Evolutionary conservation across 2,113 vertebrate genomes (phyloP).

Genomic region (Vulpes lagopus): DNA sequence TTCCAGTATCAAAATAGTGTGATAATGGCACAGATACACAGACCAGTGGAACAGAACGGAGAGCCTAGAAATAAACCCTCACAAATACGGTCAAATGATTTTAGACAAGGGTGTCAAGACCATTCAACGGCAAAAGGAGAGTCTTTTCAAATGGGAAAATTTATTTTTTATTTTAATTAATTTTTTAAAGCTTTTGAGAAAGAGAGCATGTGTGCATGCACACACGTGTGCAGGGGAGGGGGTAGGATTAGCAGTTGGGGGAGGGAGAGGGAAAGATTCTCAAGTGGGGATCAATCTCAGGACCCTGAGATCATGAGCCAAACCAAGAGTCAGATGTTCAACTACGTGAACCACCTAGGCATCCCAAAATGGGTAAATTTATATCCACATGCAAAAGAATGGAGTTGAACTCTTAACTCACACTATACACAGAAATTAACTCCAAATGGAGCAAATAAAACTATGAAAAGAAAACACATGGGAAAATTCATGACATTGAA

Average conservation of each 20-base stretch:
- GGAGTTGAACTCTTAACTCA: not conserved
- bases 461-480: not conserved
- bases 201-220: too few species aligned
- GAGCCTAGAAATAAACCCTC: not conserved
- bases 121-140: not conserved
- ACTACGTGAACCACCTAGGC: not conserved
- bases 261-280: not conserved
- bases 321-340: not conserved
- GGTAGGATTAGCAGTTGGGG: not conserved
- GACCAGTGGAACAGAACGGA: not conserved
- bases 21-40: not conserved
- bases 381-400: not conserved
- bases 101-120: not conserved
- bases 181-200: not conserved
- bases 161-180: not conserved
- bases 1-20: not conserved
- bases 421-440: not conserved
- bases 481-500: not conserved
- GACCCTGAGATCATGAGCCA: not conserved
- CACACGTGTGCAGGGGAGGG: rapidly evolving
- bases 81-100: not conserved
- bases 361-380: not conserved
- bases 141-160: not conserved
- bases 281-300: not conserved
- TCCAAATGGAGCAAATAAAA: not conserved